Conservation (phyloP, 2,888 invertebrate genomes). For the Cinara cedri region DNA sequence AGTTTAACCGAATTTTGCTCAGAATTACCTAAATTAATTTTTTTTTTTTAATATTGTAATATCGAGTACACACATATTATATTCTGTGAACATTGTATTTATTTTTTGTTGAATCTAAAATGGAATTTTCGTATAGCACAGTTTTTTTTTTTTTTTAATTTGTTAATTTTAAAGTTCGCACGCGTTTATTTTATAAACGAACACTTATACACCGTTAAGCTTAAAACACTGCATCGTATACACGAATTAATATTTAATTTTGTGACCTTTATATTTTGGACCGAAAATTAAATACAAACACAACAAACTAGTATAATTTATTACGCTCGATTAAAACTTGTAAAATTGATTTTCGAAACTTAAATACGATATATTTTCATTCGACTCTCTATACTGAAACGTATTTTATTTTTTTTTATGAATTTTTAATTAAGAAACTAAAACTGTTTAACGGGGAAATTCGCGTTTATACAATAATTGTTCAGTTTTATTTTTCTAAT, state of each 20-base stretch:
- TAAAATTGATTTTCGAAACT: constrained; percentile 30
- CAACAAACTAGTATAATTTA: constrained; percentile 14
- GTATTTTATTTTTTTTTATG: not conserved
- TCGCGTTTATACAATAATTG: too few relatives aligned
- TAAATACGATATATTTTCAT: not conserved
- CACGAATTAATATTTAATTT: not conserved
- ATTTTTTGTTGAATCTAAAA: too few relatives aligned
- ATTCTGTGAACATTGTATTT: too few relatives aligned
- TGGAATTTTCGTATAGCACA: too few relatives aligned
- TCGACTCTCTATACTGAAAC: not conserved
- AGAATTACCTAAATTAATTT: too few relatives aligned
- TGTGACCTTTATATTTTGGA: not conserved
- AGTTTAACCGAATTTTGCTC: too few relatives aligned
- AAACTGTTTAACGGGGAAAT: too few relatives aligned
- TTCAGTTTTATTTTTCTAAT: not conserved
- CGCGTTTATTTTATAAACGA: constrained; percentile 2
- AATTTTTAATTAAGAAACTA: not conserved
- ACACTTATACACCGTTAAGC: not conserved
- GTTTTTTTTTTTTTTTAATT: not conserved
- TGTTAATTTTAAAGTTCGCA: constrained; percentile 4
- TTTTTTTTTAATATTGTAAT: too few relatives aligned
- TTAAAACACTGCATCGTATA: not conserved
- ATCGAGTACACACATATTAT: too few relatives aligned
- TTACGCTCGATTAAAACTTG: constrained; percentile 17
- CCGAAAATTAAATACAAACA: constrained; percentile 27